Percentiles rank a stretch among this genome's conserved stretches.
Evolutionary conservation across 2,888 invertebrate genomes (phyloP).

Genomic region (Axea sp.): DNA sequence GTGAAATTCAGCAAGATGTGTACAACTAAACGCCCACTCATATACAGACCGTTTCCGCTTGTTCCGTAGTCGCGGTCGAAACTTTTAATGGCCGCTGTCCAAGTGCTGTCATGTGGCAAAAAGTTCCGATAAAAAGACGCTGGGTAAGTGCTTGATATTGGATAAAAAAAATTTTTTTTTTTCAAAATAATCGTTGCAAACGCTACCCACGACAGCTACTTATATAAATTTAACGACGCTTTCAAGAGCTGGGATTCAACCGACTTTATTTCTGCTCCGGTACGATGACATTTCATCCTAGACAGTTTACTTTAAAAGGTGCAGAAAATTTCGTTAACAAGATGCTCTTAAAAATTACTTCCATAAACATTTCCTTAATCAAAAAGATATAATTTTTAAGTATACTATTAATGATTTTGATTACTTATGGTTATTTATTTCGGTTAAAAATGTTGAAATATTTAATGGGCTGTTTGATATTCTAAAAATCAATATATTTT

Average conservation of each 20-base stretch:
- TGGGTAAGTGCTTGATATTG: constrained; percentile 35
- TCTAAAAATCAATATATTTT: too few species aligned
- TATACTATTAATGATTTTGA: too few species aligned
- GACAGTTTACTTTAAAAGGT: not conserved
- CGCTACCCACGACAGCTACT: constrained; percentile 5
- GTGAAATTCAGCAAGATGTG: constrained; percentile 30
- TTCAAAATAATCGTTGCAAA: constrained; percentile 13
- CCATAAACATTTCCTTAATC: too few species aligned
- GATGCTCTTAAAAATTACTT: too few species aligned
- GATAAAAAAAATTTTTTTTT: constrained; percentile 8
- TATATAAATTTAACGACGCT: constrained; percentile 20
- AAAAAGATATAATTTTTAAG: too few species aligned
- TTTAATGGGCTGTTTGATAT: too few species aligned
- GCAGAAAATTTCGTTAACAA: too few species aligned
- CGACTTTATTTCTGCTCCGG: not conserved
- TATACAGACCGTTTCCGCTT: constrained; percentile 30
- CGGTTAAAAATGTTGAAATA: too few species aligned
- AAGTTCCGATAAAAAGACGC: constrained; percentile 28
- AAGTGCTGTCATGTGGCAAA: constrained; percentile 51
- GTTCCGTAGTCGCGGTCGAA: constrained; percentile 44
- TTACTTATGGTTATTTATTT: too few species aligned
- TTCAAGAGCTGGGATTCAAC: not conserved
- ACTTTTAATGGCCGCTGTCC: constrained; percentile 64
- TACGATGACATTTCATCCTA: not conserved
- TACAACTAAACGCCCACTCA: constrained; percentile 14